Percentiles rank a stretch among this genome's conserved stretches.
Conservation (phyloP, 2,888 invertebrate genomes). For the Ormyrus labotus region DNA sequence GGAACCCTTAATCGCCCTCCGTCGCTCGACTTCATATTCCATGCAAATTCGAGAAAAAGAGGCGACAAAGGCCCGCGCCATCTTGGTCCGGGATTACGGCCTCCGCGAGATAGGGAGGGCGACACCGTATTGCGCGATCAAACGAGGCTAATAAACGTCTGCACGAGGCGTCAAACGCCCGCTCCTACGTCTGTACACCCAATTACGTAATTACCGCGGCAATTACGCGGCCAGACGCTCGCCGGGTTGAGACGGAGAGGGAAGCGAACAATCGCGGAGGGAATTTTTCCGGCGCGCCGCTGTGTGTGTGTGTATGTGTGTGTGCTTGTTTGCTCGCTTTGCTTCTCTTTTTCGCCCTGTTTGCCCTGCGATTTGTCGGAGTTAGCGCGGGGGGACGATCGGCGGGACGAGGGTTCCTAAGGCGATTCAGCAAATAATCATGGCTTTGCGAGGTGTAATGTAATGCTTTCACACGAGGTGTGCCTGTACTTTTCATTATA, state of each 20-base stretch:
- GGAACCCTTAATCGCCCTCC: too few relatives aligned
- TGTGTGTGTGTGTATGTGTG: background rate
- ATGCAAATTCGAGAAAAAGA: background rate
- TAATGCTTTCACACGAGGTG: too few relatives aligned
- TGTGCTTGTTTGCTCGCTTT: background rate
- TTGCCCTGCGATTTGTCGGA: too few relatives aligned
- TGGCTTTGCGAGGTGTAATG: too few relatives aligned
- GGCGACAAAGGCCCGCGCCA: background rate
- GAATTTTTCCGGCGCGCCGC: constrained; percentile 15
- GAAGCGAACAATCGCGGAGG: constrained; percentile 20
- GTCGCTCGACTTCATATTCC: too few relatives aligned
- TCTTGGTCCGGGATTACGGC: background rate
- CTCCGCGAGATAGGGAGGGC: background rate
- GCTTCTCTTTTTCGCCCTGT: background rate
- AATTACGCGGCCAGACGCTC: constrained; percentile 59
- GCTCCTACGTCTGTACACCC: constrained; percentile 57
- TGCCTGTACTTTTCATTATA: too few relatives aligned
- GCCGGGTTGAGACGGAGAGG: background rate
- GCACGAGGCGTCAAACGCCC: constrained; percentile 58
- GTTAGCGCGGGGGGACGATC: too few relatives aligned
- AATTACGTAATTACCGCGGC: constrained; percentile 66
- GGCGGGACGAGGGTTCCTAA: too few relatives aligned
- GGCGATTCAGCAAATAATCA: too few relatives aligned
- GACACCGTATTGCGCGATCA: constrained; percentile 17
- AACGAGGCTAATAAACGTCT: constrained; percentile 45